A percentile compares a stretch with the other conserved stretches of the same genome.
Evolutionary conservation across 1,140 invertebrate genomes (phyloP).

Genomic region (Bombus fervidus): DNA sequence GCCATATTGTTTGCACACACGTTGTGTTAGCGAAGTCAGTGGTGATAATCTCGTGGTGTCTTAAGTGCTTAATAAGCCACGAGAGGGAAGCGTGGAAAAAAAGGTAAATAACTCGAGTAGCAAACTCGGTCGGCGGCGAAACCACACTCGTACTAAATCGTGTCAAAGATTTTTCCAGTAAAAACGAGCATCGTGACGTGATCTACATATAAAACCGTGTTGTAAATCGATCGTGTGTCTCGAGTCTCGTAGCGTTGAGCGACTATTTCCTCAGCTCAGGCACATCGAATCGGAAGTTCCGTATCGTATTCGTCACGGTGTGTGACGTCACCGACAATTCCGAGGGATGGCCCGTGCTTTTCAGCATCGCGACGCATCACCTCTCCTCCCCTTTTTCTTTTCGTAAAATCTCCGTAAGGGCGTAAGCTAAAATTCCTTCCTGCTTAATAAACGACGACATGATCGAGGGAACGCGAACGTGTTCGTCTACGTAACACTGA

Average conservation of each 20-base stretch:
- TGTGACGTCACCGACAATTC: constrained; percentile 58
- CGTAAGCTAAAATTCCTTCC: background rate
- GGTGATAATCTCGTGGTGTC: constrained; percentile 49
- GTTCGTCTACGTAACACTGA: background rate
- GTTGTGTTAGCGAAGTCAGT: constrained; percentile 56
- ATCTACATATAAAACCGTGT: constrained; percentile 27
- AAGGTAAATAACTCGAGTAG: constrained; percentile 66
- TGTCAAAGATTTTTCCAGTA: background rate
- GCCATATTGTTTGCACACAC: constrained; percentile 75
- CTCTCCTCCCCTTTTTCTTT: constrained; percentile 3
- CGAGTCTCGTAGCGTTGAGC: constrained; percentile 11
- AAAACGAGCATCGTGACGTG: background rate
- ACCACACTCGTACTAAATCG: background rate
- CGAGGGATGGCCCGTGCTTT: constrained; percentile 46
- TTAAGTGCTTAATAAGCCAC: constrained; percentile 24
- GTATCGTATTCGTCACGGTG: constrained; percentile 29
- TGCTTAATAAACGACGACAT: background rate
- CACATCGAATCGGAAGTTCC: constrained; percentile 25
- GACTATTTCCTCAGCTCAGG: constrained; percentile 22
- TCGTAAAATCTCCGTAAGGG: constrained; percentile 5
- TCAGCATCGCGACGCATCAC: constrained; percentile 20
- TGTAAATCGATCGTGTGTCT: constrained; percentile 42
- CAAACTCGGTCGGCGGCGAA: no score
- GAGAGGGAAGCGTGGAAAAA: constrained; percentile 49
- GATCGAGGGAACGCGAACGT: constrained; percentile 17